phyloP scores from a whole-genome alignment of 2,113 vertebrate genomes.

The Triplophysa siluroides region DNA sequence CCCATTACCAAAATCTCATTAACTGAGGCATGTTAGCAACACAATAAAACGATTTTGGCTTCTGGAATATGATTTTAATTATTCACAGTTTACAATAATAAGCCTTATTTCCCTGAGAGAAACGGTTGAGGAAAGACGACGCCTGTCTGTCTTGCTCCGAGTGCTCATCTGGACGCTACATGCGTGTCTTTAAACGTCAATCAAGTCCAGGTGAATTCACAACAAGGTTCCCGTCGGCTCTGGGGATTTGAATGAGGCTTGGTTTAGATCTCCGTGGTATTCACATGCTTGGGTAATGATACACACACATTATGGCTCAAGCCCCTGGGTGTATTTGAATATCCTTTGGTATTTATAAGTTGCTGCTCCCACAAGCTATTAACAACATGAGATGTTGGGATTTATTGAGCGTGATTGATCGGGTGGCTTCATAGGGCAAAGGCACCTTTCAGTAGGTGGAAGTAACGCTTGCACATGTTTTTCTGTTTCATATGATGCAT shows the following conservation, averaged over 20 bases:
- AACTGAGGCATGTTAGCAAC: slow-evolving; percentile 44
- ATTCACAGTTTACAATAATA: slow-evolving; percentile 45
- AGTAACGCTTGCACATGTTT: background rate
- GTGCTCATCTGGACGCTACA: background rate
- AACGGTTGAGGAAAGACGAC: background rate
- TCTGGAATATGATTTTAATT: slow-evolving; percentile 38
- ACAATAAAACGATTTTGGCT: slow-evolving; percentile 41
- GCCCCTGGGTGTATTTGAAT: slow-evolving; percentile 21
- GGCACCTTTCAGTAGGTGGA: background rate
- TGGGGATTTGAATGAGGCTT: background rate
- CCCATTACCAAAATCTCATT: slow-evolving; percentile 54
- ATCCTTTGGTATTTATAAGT: slow-evolving; percentile 30
- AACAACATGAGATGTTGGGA: slow-evolving; percentile 15
- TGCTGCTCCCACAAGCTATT: slow-evolving; percentile 4
- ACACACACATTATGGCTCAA: background rate
- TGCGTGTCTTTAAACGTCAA: background rate
- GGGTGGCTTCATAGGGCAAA: slow-evolving; percentile 6
- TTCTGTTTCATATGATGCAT: background rate
- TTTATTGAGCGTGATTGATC: slow-evolving; percentile 18
- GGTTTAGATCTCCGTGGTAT: background rate
- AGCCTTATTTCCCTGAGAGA: slow-evolving; percentile 34
- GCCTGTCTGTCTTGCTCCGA: background rate
- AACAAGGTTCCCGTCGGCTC: background rate
- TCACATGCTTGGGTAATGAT: slow-evolving; percentile 7
- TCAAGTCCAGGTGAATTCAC: slow-evolving; percentile 13